Base-by-base conservation (phyloP, 2,888 invertebrate genomes). In the Aelia acuminata region DNA sequence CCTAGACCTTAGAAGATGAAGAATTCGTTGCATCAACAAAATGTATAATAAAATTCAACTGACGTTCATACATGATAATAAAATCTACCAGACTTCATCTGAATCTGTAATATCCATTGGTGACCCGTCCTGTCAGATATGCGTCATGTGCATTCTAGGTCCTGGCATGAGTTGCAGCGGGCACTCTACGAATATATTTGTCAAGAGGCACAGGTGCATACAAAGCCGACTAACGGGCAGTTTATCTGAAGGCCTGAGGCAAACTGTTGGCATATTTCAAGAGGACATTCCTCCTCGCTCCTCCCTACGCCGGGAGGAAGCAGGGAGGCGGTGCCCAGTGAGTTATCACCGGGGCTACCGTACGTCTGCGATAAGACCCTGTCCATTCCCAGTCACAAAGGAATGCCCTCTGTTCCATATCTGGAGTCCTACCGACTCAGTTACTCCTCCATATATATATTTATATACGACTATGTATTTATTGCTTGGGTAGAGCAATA, bases 221-320 rank as follows among this genome's bases (percentile, higher is more conserved):
- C 63, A 70, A 70, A 70, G 31, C 35, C 63, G 20, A 10, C 1
- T 70, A 70, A 70, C 63, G 63, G 63, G 15, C 31, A 35, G 26
- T 70, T 70, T 70, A 70, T 70, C 63, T 70, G 35, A 4, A 26
- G 31, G 63, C 1, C 63, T 70, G 31, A 35, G 63, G 18, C 31
- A 22, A 18, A 70, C 63, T 70, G 31, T 35, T 70, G 35, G 63
- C 63, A 70, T 70, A 70, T 70, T 35, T 70, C 31, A 70, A 35
- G 63, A 70, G 63, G 63, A 70, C 63, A 70, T 70, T 70, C 63
- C 63, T 70, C 63, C 35, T 26, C 57, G 57, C 26, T 57, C 57
- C 57, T 57, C 57, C 57, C 57, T 13, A 26, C 18, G 35, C 5
- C 63, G 35, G 63, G 35, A 70, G 63, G 63, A 70, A 31, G 35